Evolutionary conservation across 2,888 invertebrate species (phyloP).

Genomic region (Protonemura montana): DNA sequence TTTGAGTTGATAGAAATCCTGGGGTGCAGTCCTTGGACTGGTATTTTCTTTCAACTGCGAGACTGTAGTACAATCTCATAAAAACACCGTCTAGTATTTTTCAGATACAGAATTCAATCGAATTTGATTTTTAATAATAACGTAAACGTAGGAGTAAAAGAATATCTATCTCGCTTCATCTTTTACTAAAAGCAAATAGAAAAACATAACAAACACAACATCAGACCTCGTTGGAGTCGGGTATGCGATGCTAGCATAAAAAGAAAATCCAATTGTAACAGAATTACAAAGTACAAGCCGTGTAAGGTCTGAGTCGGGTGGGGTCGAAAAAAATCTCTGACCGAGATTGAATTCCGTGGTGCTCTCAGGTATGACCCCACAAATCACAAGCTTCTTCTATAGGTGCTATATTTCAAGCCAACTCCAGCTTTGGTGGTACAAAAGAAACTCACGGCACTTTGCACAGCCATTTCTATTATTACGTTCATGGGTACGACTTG

Average conservation of each 20-base stretch:
- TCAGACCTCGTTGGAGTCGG: too few species aligned
- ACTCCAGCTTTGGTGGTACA: background rate
- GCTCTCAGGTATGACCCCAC: background rate
- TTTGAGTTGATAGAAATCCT: too few species aligned
- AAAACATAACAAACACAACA: too few species aligned
- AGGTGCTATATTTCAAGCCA: background rate
- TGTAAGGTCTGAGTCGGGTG: background rate
- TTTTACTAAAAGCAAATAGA: too few species aligned
- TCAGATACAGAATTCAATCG: too few species aligned
- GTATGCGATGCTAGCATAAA: background rate
- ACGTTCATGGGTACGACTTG: background rate
- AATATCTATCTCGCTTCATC: too few species aligned
- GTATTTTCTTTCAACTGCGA: too few species aligned
- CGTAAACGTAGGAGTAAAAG: too few species aligned
- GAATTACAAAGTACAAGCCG: conserved; percentile 4
- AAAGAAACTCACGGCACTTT: background rate
- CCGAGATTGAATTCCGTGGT: background rate
- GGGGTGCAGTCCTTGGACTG: too few species aligned
- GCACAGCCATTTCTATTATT: background rate
- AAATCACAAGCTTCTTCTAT: background rate
- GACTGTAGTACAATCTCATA: too few species aligned
- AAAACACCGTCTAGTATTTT: too few species aligned
- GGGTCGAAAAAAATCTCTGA: background rate
- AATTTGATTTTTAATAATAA: too few species aligned
- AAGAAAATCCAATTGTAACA: conserved; percentile 3